Evolutionary conservation across 2,797 vertebrate species (phyloP).

Genomic region (Liparis tanakae): DNA sequence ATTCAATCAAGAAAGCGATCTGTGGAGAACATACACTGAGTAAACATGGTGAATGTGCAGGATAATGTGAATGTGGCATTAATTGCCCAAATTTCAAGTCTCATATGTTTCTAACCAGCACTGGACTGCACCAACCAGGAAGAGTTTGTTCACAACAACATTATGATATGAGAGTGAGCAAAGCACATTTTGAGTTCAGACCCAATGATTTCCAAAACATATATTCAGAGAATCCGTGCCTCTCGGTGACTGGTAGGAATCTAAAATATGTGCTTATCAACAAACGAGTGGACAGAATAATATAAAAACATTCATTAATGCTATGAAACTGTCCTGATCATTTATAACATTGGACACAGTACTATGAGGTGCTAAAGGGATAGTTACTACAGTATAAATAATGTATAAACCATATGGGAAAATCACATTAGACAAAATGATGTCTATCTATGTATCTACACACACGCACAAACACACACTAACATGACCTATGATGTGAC

Average conservation of each 20-base stretch:
- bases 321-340: not conserved
- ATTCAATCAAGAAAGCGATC: not conserved
- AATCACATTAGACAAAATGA: not conserved
- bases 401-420: slow-evolving; percentile 6
- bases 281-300: not conserved
- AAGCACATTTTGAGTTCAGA: not conserved
- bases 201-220: not conserved
- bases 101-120: not conserved
- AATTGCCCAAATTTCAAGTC: not conserved
- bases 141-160: not conserved
- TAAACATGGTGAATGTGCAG: not conserved
- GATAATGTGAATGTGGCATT: slow-evolving; percentile 2
- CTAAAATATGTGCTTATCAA: not conserved
- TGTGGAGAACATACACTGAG: not conserved
- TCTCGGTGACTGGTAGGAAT: not conserved
- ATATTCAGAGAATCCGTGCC: not conserved
- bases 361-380: not conserved
- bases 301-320: no score
- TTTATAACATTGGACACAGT: not conserved
- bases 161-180: not conserved
- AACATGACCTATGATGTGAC: not conserved
- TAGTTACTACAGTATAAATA: not conserved
- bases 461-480: not conserved
- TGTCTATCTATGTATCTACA: not conserved
- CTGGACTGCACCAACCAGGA: not conserved